Conservation (phyloP, 2,888 invertebrate genomes). For the Elgonia sp. region DNA sequence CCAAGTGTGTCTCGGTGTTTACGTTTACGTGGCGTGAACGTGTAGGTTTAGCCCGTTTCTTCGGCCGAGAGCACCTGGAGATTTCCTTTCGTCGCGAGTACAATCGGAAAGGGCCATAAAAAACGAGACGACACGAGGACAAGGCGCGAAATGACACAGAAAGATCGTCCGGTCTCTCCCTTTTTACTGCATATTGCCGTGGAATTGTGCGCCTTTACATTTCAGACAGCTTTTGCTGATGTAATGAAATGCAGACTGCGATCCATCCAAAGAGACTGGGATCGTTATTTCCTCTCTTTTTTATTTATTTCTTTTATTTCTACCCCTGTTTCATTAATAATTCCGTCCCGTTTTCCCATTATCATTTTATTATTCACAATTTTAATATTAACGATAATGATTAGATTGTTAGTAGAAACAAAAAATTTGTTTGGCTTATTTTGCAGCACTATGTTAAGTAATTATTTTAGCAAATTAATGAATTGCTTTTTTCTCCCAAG, state of each 20-base stretch:
- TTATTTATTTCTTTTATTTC: slow-evolving; percentile 43
- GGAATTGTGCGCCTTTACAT: slow-evolving; percentile 70
- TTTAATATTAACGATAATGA: not conserved
- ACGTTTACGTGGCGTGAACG: slow-evolving; percentile 19
- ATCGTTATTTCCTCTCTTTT: slow-evolving; percentile 66
- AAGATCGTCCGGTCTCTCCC: slow-evolving; percentile 72
- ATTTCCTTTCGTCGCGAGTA: slow-evolving; percentile 77
- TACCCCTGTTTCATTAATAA: slow-evolving; percentile 9
- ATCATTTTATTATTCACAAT: slow-evolving; percentile 1
- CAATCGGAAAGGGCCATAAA: slow-evolving; percentile 76
- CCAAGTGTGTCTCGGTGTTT: slow-evolving; percentile 16
- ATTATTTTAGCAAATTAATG: no score
- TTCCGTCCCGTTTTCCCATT: slow-evolving; percentile 10
- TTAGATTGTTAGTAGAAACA: no score
- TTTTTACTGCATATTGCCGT: slow-evolving; percentile 74
- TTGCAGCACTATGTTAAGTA: no score
- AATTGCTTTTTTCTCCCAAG: no score
- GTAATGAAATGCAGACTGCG: slow-evolving; percentile 72
- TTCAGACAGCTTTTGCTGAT: slow-evolving; percentile 67
- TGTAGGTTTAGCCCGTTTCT: slow-evolving; percentile 66
- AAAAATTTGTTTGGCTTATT: no score
- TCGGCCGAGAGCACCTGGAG: slow-evolving; percentile 72
- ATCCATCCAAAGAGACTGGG: slow-evolving; percentile 67
- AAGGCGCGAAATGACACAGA: slow-evolving; percentile 76
- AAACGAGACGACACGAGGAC: slow-evolving; percentile 73